Evolutionary conservation across 2,888 invertebrate genomes (phyloP).

Genomic region (Himalopsyche japonica): DNA sequence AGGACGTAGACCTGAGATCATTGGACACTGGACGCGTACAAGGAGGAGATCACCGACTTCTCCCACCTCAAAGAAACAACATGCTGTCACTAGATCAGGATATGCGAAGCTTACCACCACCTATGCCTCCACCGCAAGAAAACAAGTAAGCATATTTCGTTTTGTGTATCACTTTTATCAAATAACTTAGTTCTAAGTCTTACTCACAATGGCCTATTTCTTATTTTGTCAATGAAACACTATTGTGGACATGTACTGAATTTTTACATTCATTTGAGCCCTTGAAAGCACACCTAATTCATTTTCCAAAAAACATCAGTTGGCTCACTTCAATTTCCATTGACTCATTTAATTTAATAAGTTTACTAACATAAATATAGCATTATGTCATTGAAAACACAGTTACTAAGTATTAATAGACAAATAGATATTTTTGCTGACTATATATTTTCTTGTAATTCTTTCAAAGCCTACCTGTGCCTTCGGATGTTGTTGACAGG

Average conservation of each 20-base stretch:
- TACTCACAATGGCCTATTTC: no score
- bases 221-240: no score
- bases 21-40: conserved; percentile 53
- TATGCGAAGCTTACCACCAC: conserved; percentile 63
- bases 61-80: not conserved
- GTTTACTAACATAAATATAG: no score
- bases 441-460: not conserved
- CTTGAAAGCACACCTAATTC: no score
- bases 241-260: no score
- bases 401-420: no score
- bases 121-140: conserved; percentile 41
- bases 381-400: no score
- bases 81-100: conserved; percentile 66
- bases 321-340: no score
- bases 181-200: not conserved
- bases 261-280: no score
- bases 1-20: conserved; percentile 64
- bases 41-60: conserved; percentile 40
- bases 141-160: conserved; percentile 48
- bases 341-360: no score
- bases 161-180: not conserved
- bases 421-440: no score
- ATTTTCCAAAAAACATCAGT: no score
- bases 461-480: conserved; percentile 14
- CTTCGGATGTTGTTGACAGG: conserved; percentile 21